A percentile compares a stretch with the other conserved stretches of the same genome.
These are phyloP conservation scores for Drosophila demipolita DNA, from an alignment of 2,888 invertebrate species.

Conservation along the genomic window DNA sequence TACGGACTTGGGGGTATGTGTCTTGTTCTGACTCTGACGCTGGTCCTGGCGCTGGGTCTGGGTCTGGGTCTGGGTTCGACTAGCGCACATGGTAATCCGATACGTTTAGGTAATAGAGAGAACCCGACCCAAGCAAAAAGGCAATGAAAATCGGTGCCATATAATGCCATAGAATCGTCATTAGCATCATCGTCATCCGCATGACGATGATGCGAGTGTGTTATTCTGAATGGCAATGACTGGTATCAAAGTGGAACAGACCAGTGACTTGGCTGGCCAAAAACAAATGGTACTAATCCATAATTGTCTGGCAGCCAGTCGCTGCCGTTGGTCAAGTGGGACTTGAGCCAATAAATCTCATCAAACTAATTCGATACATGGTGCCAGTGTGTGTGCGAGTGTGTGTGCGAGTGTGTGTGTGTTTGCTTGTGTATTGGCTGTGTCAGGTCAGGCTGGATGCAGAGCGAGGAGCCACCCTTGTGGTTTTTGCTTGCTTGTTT, in stretches of 20 bases:
- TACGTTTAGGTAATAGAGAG: slow-evolving; percentile 66
- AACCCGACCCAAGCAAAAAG: slow-evolving; percentile 35
- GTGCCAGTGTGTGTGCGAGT: slow-evolving; percentile 1
- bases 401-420: slow-evolving; percentile 18
- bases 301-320: slow-evolving; percentile 75
- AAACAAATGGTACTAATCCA: slow-evolving; percentile 83
- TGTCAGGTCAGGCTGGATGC: slow-evolving; percentile 35
- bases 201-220: slow-evolving; percentile 16
- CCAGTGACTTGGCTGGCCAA: slow-evolving; percentile 47
- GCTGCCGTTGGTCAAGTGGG: slow-evolving; percentile 74
- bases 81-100: slow-evolving; percentile 62
- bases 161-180: slow-evolving; percentile 67
- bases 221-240: slow-evolving; percentile 31
- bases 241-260: slow-evolving; percentile 43
- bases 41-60: slow-evolving; percentile 8
- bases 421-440: slow-evolving; percentile 30
- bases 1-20: slow-evolving; percentile 12
- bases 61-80: slow-evolving; percentile 11
- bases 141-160: slow-evolving; percentile 62
- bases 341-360: slow-evolving; percentile 80
- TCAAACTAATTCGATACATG: slow-evolving; percentile 78
- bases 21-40: slow-evolving; percentile 2
- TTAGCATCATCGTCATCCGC: slow-evolving; percentile 46
- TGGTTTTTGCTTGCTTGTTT: slow-evolving; percentile 70
- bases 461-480: slow-evolving; percentile 63